Percentiles rank a stretch among this genome's conserved stretches.
phyloP scores from a whole-genome alignment of 2,113 vertebrate genomes.

The Coregonus clupeaformis region DNA sequence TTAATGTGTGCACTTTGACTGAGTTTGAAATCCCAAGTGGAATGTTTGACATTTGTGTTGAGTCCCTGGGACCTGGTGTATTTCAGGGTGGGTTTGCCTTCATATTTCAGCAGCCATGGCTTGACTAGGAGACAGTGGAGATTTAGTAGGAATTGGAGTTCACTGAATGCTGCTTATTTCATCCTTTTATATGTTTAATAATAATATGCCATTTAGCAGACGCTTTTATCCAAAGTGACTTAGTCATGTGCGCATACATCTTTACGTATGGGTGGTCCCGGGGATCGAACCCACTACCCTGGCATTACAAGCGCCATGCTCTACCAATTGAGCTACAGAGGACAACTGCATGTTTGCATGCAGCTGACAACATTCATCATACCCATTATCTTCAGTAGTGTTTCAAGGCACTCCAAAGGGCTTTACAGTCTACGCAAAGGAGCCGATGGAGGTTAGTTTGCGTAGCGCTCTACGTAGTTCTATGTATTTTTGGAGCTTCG shows the following conservation, averaged over 20 bases:
- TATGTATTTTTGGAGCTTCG: no score
- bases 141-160: background rate
- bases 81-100: conserved; percentile 24
- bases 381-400: background rate
- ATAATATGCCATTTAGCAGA: no score
- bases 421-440: no score
- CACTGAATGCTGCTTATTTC: background rate
- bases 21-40: conserved; percentile 13
- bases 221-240: no score
- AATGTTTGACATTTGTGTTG: conserved; percentile 19
- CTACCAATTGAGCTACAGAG: no score
- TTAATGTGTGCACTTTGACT: background rate
- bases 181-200: background rate
- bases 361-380: background rate
- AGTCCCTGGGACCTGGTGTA: background rate
- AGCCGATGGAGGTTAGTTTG: no score
- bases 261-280: no score
- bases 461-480: no score
- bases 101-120: background rate
- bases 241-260: no score
- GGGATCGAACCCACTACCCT: no score
- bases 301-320: no score
- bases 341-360: conserved; percentile 1
- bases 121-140: background rate
- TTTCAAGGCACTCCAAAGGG: no score